Evolutionary conservation across 2,888 invertebrate genomes (phyloP), one percentile per base, ranked within the genome.

Genomic region (Chalcosyrphus nemorum): DNA sequence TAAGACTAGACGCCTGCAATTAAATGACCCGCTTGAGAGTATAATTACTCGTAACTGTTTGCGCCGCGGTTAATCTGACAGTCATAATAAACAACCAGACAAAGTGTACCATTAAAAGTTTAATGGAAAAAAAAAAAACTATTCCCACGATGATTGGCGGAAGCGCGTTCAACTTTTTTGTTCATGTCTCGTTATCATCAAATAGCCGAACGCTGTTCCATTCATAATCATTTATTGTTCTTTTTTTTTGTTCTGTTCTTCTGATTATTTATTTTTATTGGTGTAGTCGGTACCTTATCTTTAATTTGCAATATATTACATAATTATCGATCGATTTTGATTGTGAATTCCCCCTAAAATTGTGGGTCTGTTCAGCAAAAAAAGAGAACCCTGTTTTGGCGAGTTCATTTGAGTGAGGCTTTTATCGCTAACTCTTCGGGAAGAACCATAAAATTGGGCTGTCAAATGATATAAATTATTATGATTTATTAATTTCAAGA

Each of bases 71-170:
- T 81, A 81, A 81, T 75, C 70, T 61, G 59, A 47, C 70, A 38
- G 6, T 45, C 52, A 50, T 72, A 63, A 70, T 63, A 75, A 70
- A 76, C 63, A 63, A 52, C 57, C 21, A 38, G 52, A 59, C 61
- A 43, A 11, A 56, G 17, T 32, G 21, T 43, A 43, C 27, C 29
- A 24, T 19, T 59, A 19, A 27, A 50, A n/a, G n/a, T n/a, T n/a
- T n/a, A n/a, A n/a, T n/a, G n/a, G n/a, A n/a, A 5, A 61, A 41
- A 65, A 21, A 24, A 11, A 50, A 54, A 59, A 65, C 78, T 68
- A 68, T 80, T 84, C 84, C 80, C 84, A 84, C 84, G 84, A 74
- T 80, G 57, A 65, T 71, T 43, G 61, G 43, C 75, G 75, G 75
- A 81, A 80, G 57, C 70, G 72, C 35, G 43, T 29, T 63, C 11